Evolutionary conservation across 1,140 invertebrate genomes (phyloP).

Genomic region (Lasaia peninsularis): DNA sequence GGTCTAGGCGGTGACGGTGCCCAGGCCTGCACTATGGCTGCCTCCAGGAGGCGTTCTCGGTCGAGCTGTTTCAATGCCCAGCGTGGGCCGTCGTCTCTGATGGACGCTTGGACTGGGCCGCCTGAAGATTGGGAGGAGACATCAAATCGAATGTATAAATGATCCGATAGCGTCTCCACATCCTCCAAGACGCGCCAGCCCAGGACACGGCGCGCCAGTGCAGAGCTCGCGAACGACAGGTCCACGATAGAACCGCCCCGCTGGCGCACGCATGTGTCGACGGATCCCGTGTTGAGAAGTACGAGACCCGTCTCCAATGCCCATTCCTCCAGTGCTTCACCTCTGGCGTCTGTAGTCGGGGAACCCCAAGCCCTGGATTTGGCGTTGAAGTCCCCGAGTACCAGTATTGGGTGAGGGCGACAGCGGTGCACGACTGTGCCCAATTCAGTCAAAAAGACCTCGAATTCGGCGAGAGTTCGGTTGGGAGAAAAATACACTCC

Average conservation of each 20-base stretch:
- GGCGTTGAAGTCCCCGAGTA: constrained; percentile 9
- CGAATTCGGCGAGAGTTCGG: constrained; percentile 19
- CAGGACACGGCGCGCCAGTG: constrained; percentile 5
- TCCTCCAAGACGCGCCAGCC: constrained; percentile 19
- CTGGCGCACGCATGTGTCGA: no score
- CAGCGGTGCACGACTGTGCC: not conserved
- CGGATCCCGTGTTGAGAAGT: no score
- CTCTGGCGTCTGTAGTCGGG: no score
- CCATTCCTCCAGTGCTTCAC: constrained; percentile 22
- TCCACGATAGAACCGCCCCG: no score
- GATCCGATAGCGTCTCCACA: constrained; percentile 29
- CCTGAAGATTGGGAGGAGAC: no score
- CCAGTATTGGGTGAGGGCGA: not conserved
- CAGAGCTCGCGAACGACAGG: constrained; percentile 20
- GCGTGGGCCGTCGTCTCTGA: no score
- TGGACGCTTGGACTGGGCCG: no score
- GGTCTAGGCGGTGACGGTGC: no score
- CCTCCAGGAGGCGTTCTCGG: no score
- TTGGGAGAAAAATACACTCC: constrained; percentile 32
- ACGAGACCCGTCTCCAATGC: constrained; percentile 12
- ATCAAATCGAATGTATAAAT: constrained; percentile 25
- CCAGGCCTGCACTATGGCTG: no score
- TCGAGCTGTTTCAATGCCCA: no score
- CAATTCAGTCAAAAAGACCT: constrained; percentile 12
- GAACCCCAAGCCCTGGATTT: no score